phyloP scores from a whole-genome alignment of 1,140 invertebrate genomes.

The Panagrolaimus sp. region DNA sequence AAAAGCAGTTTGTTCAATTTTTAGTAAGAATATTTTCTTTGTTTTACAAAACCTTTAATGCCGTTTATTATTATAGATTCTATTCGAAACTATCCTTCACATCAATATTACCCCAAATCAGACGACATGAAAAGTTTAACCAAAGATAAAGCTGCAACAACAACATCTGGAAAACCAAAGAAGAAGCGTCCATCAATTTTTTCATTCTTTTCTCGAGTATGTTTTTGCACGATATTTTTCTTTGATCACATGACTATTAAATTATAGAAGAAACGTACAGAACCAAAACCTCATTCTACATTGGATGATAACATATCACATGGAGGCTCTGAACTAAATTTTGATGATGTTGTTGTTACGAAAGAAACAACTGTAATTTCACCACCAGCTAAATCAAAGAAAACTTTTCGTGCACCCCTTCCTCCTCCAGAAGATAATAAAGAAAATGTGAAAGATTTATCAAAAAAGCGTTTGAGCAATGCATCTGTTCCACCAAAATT shows the following conservation, averaged over 20 bases:
- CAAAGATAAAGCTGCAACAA: not conserved
- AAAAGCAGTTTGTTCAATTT: not conserved
- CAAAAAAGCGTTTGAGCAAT: not conserved
- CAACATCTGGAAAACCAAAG: not conserved
- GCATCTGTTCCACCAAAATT: not conserved
- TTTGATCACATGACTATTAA: not conserved
- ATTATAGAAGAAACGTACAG: constrained; percentile 1
- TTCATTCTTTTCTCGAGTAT: constrained; percentile 5
- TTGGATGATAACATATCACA: not conserved
- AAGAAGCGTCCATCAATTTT: constrained; percentile 2
- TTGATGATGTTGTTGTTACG: not conserved
- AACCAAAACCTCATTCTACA: constrained; percentile 6
- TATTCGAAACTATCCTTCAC: not conserved
- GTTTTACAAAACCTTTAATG: not conserved
- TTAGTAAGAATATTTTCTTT: not conserved
- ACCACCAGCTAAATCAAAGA: not conserved
- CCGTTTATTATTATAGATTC: not conserved
- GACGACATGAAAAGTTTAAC: not conserved
- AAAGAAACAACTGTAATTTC: not conserved
- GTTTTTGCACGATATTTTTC: not conserved
- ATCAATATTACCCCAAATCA: not conserved
- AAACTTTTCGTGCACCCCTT: not conserved
- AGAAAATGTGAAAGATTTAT: not conserved
- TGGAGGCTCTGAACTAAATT: constrained; percentile 1
- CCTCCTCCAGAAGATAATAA: not conserved